Evolutionary conservation across 2,113 vertebrate genomes (phyloP), one percentile per base, ranked within the genome.

Genomic region (Picathartes gymnocephalus): DNA sequence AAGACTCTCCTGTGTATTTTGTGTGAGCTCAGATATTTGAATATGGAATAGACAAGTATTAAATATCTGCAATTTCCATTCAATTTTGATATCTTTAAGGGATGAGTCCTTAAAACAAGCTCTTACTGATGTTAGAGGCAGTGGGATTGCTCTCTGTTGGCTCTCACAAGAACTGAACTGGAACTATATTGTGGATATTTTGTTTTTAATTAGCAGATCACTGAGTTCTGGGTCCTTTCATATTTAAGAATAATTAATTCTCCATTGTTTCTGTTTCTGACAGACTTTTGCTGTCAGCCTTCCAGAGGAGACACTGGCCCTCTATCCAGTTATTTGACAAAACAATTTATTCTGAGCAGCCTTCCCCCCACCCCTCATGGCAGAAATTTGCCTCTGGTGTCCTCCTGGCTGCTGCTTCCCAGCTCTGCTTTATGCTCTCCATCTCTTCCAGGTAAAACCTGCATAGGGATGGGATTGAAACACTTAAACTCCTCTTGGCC

Each of bases 181-280:
- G 27, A 88, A 86, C 48, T 74, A 1, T 10, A 11, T 28, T 56
- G 69, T 86, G 79, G 56, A n/a, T 70, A 70, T 83, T 85, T 76
- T 77, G 57, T 13, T 74, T 86, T 85, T 80, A 92, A 86, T 93
- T 95, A 92, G 62, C 47, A 73, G 53, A 92, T 92, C 35, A n/a
- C n/a, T 2, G 65, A 88, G 56, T 91, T 92, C 68, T 73, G 47
- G 64, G 35, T 92, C 44, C 60, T 96, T 90, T 95, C 60, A 44
- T 76, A 31, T 28, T 47, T 70, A 65, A 47, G 69, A 76, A 39
- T 92, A 92, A 88, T 92, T 86, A 90, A 66, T 93, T 86, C 68
- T 84, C 40, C 31, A 48, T 87, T 90, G 85, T 81, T 95, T 83
- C 73, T 88, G 24, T 44, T 71, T 88, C 56, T 81, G 88, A 94